These are phyloP conservation scores for Alsophila aescularia DNA, from an alignment of 2,888 invertebrate genomes.

Conservation along the genomic window DNA sequence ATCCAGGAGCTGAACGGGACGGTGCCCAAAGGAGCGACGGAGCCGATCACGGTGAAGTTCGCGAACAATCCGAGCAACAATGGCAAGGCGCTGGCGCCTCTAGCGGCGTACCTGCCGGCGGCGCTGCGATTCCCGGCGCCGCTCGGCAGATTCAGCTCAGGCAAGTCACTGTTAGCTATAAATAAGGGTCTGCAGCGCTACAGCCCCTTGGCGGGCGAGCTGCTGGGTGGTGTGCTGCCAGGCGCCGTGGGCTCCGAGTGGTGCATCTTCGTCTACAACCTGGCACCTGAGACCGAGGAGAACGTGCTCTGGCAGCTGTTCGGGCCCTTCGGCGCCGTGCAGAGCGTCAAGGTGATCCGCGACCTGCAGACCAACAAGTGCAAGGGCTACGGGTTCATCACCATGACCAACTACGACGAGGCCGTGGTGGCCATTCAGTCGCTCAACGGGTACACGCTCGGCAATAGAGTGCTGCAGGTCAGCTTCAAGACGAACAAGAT, in stretches of 20 bases:
- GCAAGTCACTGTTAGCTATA: slow-evolving; percentile 95
- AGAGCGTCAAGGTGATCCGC: slow-evolving; percentile 96
- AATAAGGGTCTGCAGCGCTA: slow-evolving; percentile 90
- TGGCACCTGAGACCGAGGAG: slow-evolving; percentile 98
- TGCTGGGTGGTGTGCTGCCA: slow-evolving; percentile 91
- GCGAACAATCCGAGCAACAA: slow-evolving; percentile 96
- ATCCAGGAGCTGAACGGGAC: slow-evolving; percentile 96
- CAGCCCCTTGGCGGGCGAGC: slow-evolving; percentile 94
- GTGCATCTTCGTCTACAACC: slow-evolving; percentile 98
- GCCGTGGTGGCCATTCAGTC: slow-evolving; percentile 96
- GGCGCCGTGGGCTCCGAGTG: slow-evolving; percentile 90
- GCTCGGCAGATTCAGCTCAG: slow-evolving; percentile 91
- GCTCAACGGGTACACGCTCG: slow-evolving; percentile 95
- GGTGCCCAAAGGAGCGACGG: slow-evolving; percentile 93
- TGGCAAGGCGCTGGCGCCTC: slow-evolving; percentile 91
- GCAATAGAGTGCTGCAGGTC: slow-evolving; percentile 95
- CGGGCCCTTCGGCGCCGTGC: slow-evolving; percentile 97
- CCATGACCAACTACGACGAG: slow-evolving; percentile 98
- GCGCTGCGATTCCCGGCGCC: slow-evolving; percentile 86
- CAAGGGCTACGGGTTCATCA: slow-evolving; percentile 97
- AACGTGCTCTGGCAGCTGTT: slow-evolving; percentile 98
- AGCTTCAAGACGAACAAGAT: slow-evolving; percentile 95
- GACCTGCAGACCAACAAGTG: slow-evolving; percentile 97
- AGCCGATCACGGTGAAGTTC: slow-evolving; percentile 97
- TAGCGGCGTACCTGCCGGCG: slow-evolving; percentile 93